Conservation (phyloP, 2,888 invertebrate genomes). For the Catotricha subobsoleta region DNA sequence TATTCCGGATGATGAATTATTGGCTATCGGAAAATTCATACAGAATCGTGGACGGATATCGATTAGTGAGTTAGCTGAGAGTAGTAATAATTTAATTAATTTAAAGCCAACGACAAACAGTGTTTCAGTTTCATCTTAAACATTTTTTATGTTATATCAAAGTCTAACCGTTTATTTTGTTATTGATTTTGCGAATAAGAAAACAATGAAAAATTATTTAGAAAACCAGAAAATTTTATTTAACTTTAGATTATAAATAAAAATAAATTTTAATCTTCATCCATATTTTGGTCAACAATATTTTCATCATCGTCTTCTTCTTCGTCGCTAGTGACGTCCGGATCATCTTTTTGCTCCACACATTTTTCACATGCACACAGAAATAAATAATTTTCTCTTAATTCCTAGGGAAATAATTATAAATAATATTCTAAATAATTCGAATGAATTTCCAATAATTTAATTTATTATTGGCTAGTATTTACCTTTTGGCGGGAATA, state of each 20-base stretch:
- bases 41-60: constrained; percentile 87
- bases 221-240: background rate
- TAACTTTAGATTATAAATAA: background rate
- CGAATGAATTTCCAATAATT: constrained; percentile 6
- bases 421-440: constrained; percentile 16
- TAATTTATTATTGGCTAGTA: background rate
- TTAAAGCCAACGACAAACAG: constrained; percentile 42
- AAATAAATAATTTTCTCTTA: constrained; percentile 66
- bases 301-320: constrained; percentile 40
- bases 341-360: constrained; percentile 47
- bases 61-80: constrained; percentile 82
- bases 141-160: too few relatives aligned
- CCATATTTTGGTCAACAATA: constrained; percentile 29
- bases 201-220: background rate
- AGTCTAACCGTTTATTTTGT: too few relatives aligned
- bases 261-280: constrained; percentile 12
- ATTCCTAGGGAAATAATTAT: constrained; percentile 24
- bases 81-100: constrained; percentile 82
- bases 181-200: too few relatives aligned
- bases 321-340: constrained; percentile 71
- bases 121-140: too few relatives aligned
- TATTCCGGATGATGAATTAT: constrained; percentile 76
- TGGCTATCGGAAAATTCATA: constrained; percentile 88
- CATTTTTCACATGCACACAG: constrained; percentile 70
- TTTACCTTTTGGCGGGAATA: constrained; percentile 67